A percentile compares a stretch with the other conserved stretches of the same genome.
Evolutionary conservation across 2,797 vertebrate genomes (phyloP).

Genomic region (Chloroceryle amazona): DNA sequence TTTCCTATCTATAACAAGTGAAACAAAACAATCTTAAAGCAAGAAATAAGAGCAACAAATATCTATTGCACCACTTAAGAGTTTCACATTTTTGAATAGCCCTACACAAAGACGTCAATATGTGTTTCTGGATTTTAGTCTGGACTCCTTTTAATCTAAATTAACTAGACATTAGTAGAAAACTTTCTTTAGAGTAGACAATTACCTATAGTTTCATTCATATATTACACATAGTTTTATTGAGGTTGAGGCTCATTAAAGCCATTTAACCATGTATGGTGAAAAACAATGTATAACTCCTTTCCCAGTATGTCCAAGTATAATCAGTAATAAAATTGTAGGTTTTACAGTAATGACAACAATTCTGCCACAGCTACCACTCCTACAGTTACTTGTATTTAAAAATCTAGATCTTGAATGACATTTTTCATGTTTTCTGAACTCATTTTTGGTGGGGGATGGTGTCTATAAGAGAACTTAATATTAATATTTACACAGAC

Average conservation of each 20-base stretch:
- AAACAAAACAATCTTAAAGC: neutral
- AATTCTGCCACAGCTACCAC: neutral
- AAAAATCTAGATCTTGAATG: neutral
- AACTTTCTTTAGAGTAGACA: neutral
- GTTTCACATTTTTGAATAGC: neutral
- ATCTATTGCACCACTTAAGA: neutral
- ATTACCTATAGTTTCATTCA: neutral
- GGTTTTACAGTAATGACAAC: too few species aligned
- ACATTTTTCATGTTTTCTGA: neutral
- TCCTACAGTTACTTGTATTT: neutral
- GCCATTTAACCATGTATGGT: neutral
- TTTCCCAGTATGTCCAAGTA: neutral
- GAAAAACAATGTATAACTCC: neutral
- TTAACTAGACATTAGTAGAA: neutral
- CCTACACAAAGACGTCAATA: accelerated
- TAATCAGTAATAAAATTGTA: neutral
- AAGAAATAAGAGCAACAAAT: neutral
- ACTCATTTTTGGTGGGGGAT: neutral
- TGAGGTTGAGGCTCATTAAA: neutral
- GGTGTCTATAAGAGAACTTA: neutral
- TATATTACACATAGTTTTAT: neutral
- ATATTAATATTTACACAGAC: neutral
- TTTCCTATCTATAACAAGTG: neutral
- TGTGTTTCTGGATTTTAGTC: neutral
- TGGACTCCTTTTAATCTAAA: neutral